Evolutionary conservation across 2,888 invertebrate genomes (phyloP).

Genomic region (Xanthia icteritia): DNA sequence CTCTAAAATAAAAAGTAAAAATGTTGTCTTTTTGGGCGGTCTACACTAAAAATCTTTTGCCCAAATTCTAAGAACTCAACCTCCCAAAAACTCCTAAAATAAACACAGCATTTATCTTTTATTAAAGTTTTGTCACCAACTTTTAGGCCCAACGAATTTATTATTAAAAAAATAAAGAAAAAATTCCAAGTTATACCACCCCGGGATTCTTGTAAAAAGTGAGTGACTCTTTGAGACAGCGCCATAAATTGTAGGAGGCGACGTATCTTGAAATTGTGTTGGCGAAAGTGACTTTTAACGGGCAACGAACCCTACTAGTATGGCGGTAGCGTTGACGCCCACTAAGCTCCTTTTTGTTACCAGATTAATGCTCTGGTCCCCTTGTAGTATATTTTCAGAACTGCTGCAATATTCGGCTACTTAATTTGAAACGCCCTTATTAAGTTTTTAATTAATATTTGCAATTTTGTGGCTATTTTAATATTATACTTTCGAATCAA

Average conservation of each 20-base stretch:
- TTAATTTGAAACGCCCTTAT: constrained; percentile 37
- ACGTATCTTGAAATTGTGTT: constrained; percentile 77
- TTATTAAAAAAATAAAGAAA: constrained; percentile 72
- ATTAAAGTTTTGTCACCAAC: constrained; percentile 71
- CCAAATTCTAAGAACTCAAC: background rate
- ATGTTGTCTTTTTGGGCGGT: background rate
- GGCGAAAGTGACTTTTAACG: constrained; percentile 81
- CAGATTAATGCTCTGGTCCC: constrained; percentile 75
- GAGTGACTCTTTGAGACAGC: constrained; percentile 69
- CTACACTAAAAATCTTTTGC: background rate
- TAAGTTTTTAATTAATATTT: constrained; percentile 43
- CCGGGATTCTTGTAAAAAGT: constrained; percentile 67
- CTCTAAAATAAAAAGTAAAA: background rate
- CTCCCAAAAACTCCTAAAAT: constrained; percentile 13
- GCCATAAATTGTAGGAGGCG: constrained; percentile 64
- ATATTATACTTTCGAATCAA: too few relatives aligned
- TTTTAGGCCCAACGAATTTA: constrained; percentile 66
- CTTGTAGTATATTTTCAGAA: constrained; percentile 46
- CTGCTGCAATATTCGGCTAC: constrained; percentile 30
- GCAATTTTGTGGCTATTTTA: background rate
- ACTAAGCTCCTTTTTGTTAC: constrained; percentile 81
- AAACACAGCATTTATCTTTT: constrained; percentile 64
- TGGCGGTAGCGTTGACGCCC: constrained; percentile 76
- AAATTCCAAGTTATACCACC: constrained; percentile 42
- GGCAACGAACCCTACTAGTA: constrained; percentile 74